Base-by-base conservation (phyloP, 2,113 vertebrate species). In the Menidia beryllina region DNA sequence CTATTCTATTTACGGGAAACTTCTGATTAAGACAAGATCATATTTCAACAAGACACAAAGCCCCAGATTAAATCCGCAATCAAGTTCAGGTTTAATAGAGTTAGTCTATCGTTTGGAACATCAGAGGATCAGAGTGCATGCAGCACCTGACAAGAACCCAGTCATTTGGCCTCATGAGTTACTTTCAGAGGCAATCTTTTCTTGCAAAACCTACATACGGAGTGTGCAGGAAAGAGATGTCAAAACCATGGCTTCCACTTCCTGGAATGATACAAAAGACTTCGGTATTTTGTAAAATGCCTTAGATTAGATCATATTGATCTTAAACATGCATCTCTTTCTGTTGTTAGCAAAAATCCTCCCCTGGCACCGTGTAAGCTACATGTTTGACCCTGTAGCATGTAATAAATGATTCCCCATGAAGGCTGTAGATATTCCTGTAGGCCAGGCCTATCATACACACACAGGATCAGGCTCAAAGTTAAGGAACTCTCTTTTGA, bases 261-360 rank as follows among this genome's bases (percentile, higher is more conserved):
- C 66, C 85, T 86, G 79, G 71, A 79, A 62, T 57, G 63, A 82
- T 24, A 82, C 45, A 73, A 63, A 70, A 54, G 47, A 26, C 20
- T 5, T 38, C 19, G 4, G n/a, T 17, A 7, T 52, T 48, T 5
- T 15, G 27, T 62, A 25, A 17, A 17, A 13, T 20, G 20, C 14
- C 64, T 41, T 21, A 55, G 34, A 67, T 51, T 51, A 27, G 11
- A 53, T 55, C 23, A 60, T 21, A 38, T 2, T 12, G 25, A 25
- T 61, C 39, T 17, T 43, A 2, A 43, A 43, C 13, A 43, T 43
- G 41, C 14, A 17, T 2, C 15, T 43, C 15, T 43, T 5, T 17
- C 15, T 15, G 41, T 12, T 15, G 4, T 43, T 1, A 43, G 19
- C 11, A 43, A 43, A 15, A 5, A 17, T 43, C 15, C 4, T 15